phyloP scores from a whole-genome alignment of 1,140 invertebrate genomes.

The Pomacea maculata region DNA sequence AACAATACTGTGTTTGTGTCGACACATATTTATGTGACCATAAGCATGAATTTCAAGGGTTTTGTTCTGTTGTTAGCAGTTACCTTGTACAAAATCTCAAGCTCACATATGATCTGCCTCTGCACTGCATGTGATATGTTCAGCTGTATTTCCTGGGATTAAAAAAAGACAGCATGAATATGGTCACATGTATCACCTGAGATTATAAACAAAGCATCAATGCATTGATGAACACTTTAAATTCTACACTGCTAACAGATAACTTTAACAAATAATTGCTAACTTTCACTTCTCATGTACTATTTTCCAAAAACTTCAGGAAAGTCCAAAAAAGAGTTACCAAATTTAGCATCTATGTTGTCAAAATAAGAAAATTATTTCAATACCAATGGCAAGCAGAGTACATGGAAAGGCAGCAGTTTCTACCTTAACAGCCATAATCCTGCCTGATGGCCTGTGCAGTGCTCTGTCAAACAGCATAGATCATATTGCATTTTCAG shows the following conservation, averaged over 20 bases:
- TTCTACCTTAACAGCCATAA: conserved; percentile 91
- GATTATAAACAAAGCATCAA: background rate
- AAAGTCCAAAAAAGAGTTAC: too few species aligned
- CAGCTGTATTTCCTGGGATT: conserved; percentile 54
- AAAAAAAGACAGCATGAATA: conserved; percentile 20
- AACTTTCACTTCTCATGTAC: too few species aligned
- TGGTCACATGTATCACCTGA: background rate
- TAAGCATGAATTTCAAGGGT: too few species aligned
- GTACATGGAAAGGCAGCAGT: background rate
- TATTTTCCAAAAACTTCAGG: too few species aligned
- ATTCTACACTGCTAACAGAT: too few species aligned
- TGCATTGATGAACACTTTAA: too few species aligned
- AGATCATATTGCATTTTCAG: background rate
- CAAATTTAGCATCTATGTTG: background rate
- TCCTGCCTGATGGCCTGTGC: conserved; percentile 82
- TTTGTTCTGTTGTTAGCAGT: background rate
- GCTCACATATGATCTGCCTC: conserved; percentile 62
- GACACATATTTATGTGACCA: background rate
- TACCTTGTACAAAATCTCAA: conserved; percentile 64
- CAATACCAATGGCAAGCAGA: background rate
- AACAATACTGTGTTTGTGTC: too few species aligned
- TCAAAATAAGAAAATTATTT: conserved; percentile 2
- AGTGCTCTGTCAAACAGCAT: conserved; percentile 57
- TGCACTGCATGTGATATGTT: conserved; percentile 58
- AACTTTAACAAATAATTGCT: too few species aligned